Base-by-base conservation (phyloP, 2,888 invertebrate genomes). In the Cosmorhoe ocellata region DNA sequence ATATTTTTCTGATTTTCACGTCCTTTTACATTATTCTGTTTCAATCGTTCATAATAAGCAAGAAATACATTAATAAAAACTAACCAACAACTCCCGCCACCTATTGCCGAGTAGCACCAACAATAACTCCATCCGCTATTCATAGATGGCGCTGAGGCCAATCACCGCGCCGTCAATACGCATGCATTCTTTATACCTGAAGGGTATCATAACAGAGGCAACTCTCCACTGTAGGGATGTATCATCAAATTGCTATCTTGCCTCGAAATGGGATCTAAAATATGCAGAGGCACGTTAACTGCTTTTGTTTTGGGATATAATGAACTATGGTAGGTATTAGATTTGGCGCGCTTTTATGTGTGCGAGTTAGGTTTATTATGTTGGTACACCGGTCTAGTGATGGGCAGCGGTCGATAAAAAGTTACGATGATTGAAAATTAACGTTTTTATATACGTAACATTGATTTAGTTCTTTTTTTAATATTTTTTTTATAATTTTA, bases 211-310 rank as follows among this genome's bases (percentile, higher is more conserved):
- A 84, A 81, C 81, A 67, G 46, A 34, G 27, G 44, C 36, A 37
- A 9, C 2, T 56, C 67, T 79, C 82, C 85, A 61, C 50, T 59
- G 74, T 72, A 79, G n/a, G 74, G 71, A 73, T 75, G 72, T 75
- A 83, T 79, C 84, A 79, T 78, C 79, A 84, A 83, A 84, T 82
- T 79, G 82, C 79, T 76, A 78, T 73, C 75, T 74, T 64, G 66
- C 66, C 67, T 64, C 76, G 79, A 71, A 79, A 87, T 87, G 73
- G 80, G 64, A 71, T 70, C 73, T 88, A 76, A 88, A 89, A 84
- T 86, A 88, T 88, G 88, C 86, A 88, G 69, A 18, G 48, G 60
- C 61, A 64, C 72, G 66, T 78, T 88, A 88, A 88, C 86, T 74
- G 83, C 79, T 84, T 88, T 87, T 86, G 88, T 88, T 84, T 65